Conservation (phyloP, 2,113 vertebrate genomes). For the Formicarius rufipectus region DNA sequence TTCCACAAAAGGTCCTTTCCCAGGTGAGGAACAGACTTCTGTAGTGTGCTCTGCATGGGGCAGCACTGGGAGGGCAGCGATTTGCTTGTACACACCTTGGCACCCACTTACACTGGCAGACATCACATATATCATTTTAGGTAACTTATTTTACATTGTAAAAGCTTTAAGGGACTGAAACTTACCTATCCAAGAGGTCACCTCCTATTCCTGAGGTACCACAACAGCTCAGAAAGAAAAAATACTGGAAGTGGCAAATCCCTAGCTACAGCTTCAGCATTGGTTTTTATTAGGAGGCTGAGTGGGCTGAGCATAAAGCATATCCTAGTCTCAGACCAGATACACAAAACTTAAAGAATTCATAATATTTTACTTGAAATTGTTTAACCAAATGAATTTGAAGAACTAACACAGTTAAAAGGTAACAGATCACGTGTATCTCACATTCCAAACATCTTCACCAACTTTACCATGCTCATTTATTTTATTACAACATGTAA, state of each 20-base stretch:
- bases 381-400: neutral
- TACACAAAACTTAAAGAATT: neutral
- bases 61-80: neutral
- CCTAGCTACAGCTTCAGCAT: neutral
- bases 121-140: neutral
- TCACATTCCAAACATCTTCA: neutral
- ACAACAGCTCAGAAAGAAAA: neutral
- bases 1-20: neutral
- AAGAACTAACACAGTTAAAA: neutral
- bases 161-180: neutral
- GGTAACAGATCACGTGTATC: neutral
- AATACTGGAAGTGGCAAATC: neutral
- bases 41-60: neutral
- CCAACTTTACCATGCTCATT: neutral
- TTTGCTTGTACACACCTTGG: neutral
- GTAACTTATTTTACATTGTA: neutral
- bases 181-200: neutral
- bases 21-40: neutral
- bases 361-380: neutral
- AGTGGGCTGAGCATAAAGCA: neutral
- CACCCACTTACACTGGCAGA: neutral
- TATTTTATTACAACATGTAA: neutral
- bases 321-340: neutral
- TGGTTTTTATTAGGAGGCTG: neutral
- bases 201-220: neutral